Conservation (phyloP, 2,888 invertebrate genomes). For the Eupithecia vulgata region DNA sequence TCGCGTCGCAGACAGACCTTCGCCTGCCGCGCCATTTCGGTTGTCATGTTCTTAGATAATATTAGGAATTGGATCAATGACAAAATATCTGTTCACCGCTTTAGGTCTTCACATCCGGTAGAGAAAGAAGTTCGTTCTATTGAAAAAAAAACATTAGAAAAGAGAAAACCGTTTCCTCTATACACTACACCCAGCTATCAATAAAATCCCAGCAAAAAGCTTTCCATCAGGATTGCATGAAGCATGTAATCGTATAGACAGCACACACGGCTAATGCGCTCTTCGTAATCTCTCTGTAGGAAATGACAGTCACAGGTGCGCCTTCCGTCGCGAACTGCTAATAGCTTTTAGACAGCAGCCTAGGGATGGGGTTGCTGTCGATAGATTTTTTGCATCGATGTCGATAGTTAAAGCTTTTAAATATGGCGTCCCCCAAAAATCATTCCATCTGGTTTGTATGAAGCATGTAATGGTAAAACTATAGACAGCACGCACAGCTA, state of each 20-base stretch:
- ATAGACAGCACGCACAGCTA: slow-evolving; percentile 51
- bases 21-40: no score
- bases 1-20: no score
- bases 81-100: no score
- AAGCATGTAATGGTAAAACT: slow-evolving; percentile 49
- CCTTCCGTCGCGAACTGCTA: slow-evolving; percentile 77
- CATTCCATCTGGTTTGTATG: slow-evolving; percentile 24
- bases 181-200: neutral
- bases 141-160: no score
- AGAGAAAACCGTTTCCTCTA: neutral
- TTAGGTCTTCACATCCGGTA: no score
- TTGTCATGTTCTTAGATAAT: no score
- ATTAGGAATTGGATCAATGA: no score
- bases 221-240: slow-evolving; percentile 35
- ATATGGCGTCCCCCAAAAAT: neutral
- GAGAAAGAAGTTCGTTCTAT: no score
- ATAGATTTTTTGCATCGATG: neutral
- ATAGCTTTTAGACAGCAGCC: slow-evolving; percentile 81
- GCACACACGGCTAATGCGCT: slow-evolving; percentile 56
- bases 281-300: slow-evolving; percentile 77
- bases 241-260: slow-evolving; percentile 54
- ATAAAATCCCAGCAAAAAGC: slow-evolving; percentile 15
- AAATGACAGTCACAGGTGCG: slow-evolving; percentile 81
- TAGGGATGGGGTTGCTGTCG: slow-evolving; percentile 48
- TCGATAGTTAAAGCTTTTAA: neutral